A percentile compares a stretch with the other conserved stretches of the same genome.
These are phyloP conservation scores for Phyto melanocephala DNA, from an alignment of 2,888 invertebrate genomes.

Conservation along the genomic window DNA sequence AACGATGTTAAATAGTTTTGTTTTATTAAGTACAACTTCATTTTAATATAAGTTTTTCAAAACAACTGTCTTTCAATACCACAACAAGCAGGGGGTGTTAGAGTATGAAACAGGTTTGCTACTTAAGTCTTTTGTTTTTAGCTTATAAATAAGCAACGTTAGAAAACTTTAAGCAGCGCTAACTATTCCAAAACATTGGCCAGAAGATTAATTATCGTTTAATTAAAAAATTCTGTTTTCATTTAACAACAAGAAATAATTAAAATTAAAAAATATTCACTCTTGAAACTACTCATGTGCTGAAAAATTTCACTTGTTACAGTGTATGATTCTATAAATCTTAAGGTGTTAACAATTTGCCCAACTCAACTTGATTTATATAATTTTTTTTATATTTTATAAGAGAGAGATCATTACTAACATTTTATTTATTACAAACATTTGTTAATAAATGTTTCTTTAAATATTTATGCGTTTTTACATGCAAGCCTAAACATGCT, in stretches of 20 bases:
- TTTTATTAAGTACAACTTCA: not conserved
- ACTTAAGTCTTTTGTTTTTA: slow-evolving; percentile 43
- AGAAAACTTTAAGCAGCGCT: no score
- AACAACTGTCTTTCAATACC: not conserved
- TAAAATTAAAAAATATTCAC: slow-evolving; percentile 24
- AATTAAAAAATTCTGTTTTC: slow-evolving; percentile 30
- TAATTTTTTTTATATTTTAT: no score
- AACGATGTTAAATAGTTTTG: slow-evolving; percentile 31
- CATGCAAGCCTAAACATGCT: slow-evolving; percentile 43
- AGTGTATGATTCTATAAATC: slow-evolving; percentile 19
- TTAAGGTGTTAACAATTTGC: slow-evolving; percentile 27
- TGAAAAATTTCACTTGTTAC: slow-evolving; percentile 40
- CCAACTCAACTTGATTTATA: not conserved
- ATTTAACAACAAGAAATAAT: not conserved
- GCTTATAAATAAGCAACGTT: not conserved
- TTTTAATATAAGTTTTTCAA: not conserved
- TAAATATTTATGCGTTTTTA: slow-evolving; percentile 55
- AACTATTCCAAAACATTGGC: not conserved
- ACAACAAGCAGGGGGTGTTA: slow-evolving; percentile 13
- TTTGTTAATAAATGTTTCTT: slow-evolving; percentile 56
- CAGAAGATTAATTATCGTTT: slow-evolving; percentile 49
- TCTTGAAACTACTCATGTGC: not conserved
- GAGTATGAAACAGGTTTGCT: slow-evolving; percentile 51
- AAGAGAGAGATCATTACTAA: no score
- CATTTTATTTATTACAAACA: slow-evolving; percentile 28